Base-by-base conservation (phyloP, 1,140 invertebrate species). In the Pachyrhynchus sulphureomaculatus region DNA sequence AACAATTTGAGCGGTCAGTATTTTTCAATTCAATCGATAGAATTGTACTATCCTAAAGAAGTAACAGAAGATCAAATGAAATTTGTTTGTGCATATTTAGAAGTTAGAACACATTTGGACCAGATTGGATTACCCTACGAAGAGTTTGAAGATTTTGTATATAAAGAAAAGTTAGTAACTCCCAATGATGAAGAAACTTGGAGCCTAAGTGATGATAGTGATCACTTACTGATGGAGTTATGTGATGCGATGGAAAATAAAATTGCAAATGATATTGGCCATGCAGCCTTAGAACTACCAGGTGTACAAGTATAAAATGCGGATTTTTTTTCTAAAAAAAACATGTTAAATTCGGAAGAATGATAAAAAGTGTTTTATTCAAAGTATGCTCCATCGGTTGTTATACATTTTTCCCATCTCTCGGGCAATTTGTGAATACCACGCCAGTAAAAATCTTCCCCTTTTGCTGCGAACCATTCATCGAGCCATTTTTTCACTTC, bases 101-200 rank as follows among this genome's bases (percentile, higher is more conserved):
- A 64, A 49, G 53, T 73, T 13, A 61, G 72, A 8, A 32, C 41
- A 6, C 68, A 73, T 47, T 47, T 73, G 33, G 34, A 58, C 8
- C 2, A 53, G 2, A 23, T 70, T n/a, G 39, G 61, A 18, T 37
- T 67, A 29, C 23, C 36, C 8, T 73, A 68, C 54, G 52, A 65
- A 44, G 71, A 73, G 12, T 73, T 73, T 62, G 71, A 73, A 36
- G 52, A 65, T 29, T 41, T 57, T 42, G n/a, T 23, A 20, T 49
- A 53, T 39, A 13, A 9, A n/a, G 26, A 36, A 36, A n/a, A n/a
- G n/a, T n/a, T n/a, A n/a, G 10, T 57, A 6, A 6, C 10, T 37
- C 17, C 23, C 4, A 13, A 5, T 21, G 10, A 13, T 32, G 5
- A 24, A 33, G 13, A 36, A 3, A 33, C 26, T 34, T 12, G 21